Conservation (phyloP, 2,113 vertebrate species). For the Syngnathus scovelli region DNA sequence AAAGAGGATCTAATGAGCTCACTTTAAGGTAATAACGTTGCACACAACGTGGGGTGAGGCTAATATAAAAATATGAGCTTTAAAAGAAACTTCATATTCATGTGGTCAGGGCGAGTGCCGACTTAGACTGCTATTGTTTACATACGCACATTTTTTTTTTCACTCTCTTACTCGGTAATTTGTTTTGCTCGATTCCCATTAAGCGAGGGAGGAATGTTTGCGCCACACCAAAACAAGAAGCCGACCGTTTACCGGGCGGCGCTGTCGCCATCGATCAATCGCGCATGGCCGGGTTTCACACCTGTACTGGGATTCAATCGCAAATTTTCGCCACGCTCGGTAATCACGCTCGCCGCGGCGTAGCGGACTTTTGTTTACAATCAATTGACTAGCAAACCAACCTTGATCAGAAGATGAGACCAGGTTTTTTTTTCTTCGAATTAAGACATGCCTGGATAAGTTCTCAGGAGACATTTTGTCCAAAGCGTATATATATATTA, state of each 20-base stretch:
- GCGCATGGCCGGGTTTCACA: neutral
- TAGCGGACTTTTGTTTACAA: too few relatives aligned
- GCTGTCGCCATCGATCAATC: neutral
- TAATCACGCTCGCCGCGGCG: neutral
- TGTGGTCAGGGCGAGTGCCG: neutral
- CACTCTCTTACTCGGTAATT: neutral
- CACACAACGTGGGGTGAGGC: neutral
- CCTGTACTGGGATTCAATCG: neutral
- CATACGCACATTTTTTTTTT: neutral
- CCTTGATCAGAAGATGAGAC: neutral
- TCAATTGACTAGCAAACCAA: neutral
- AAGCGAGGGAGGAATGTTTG: neutral
- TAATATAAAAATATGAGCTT: neutral
- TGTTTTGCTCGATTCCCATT: neutral
- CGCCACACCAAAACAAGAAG: neutral
- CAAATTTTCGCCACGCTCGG: neutral
- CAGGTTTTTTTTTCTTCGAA: too few relatives aligned
- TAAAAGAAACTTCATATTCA: neutral
- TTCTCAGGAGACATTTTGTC: neutral
- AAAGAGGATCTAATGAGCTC: neutral
- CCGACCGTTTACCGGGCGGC: neutral
- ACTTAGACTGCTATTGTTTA: neutral
- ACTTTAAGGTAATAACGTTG: neutral
- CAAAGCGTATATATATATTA: neutral
- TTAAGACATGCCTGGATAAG: too few relatives aligned